Evolutionary conservation across 2,888 invertebrate genomes (phyloP), one percentile per base, ranked within the genome.

Genomic region (Harmothoe impar): DNA sequence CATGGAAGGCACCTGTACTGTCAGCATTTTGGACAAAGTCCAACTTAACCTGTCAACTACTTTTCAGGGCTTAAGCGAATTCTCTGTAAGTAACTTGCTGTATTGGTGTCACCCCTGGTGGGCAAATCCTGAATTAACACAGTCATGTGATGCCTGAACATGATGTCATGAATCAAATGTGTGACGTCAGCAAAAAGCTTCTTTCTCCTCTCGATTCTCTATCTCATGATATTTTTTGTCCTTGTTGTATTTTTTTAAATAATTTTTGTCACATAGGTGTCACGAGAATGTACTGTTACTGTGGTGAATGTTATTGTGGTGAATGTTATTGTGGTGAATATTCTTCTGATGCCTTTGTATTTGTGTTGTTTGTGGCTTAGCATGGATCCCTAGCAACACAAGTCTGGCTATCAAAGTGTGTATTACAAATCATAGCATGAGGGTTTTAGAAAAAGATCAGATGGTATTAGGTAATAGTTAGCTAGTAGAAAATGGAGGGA

Each of bases 21-120:
- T 43, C 43, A 43, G 10, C 43, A 43, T 43, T 10, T 43, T 62
- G 62, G 15, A 5, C 12, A 62, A n/a, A 62, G n/a, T 3, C 62
- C 7, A 62, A n/a, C 62, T 62, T 62, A n/a, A 62, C 20, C 20
- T 62, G 1, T 62, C 23, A n/a, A 62, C 20, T 62, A 62, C 81
- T 43, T 81, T 81, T 23, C 81, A 81, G 81, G 81, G 33, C 43
- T 25, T 81, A 35, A 35, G 3, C 43, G 81, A 81, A 25, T 81
- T 33, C 43, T 33, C 81, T 35, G 81, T 81, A 35, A 81, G 81
- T 81, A 81, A 17, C 23, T 43, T 81, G 15, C 5, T 12, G 81
- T 25, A 81, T 81, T 35, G 81, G 43, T 81, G 81, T 81, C 81
- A 81, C 81, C 33, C 77, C 77, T 77, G 25, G 77, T 77, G 77